Evolutionary conservation across 1,140 invertebrate genomes (phyloP).

Genomic region (Anastatus disparis): DNA sequence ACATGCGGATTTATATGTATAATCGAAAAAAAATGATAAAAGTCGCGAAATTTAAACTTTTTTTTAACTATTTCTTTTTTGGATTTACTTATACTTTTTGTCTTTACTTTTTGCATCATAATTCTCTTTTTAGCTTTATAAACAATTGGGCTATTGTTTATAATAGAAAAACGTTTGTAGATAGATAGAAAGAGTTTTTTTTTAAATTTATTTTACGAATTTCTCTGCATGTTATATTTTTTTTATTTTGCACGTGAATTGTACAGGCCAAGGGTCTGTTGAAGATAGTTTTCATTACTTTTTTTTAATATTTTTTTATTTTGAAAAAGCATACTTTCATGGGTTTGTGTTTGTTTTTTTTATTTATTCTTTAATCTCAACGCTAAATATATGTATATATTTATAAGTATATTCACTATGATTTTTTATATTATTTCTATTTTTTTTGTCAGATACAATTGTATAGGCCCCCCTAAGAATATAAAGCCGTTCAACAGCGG

Average conservation of each 20-base stretch:
- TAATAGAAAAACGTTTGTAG: conserved; percentile 30
- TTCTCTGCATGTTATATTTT: no score
- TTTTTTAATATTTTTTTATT: no score
- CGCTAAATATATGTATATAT: conserved; percentile 57
- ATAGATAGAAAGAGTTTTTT: conserved; percentile 34
- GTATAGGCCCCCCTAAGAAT: background rate
- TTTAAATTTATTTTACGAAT: no score
- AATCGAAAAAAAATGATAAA: background rate
- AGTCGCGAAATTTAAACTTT: background rate
- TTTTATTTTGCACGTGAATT: conserved; percentile 12
- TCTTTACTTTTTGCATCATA: no score
- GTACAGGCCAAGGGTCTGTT: conserved; percentile 12
- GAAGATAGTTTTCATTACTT: conserved; percentile 15
- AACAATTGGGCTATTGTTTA: conserved; percentile 18
- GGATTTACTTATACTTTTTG: no score
- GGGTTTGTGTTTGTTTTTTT: conserved; percentile 61
- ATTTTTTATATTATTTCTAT: conserved; percentile 30
- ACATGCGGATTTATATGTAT: no score
- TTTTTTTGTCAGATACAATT: conserved; percentile 15
- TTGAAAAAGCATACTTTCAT: conserved; percentile 65
- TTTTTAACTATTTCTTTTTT: no score
- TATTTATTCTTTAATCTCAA: conserved; percentile 54
- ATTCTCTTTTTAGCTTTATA: background rate
- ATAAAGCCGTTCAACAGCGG: conserved; percentile 49
- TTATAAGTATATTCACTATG: conserved; percentile 46